Evolutionary conservation across 1,140 invertebrate genomes (phyloP), one percentile per base, ranked within the genome.

Genomic region (Sycophaga agraensis): DNA sequence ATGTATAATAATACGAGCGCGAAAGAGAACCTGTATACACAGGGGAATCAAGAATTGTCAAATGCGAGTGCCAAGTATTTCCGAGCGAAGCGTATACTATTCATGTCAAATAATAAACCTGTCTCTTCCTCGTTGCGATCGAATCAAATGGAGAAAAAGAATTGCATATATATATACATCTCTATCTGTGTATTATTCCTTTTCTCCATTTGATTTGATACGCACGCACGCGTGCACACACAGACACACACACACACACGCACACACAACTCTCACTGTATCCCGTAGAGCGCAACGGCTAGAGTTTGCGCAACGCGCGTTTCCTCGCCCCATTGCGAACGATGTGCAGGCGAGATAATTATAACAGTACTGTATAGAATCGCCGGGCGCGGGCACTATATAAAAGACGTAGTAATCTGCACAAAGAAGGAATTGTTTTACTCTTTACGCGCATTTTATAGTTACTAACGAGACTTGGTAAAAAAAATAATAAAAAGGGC

Each of bases 401-500:
- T n/a, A 35, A 46, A 2, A 24, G 3, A 35, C 26, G 28, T 54
- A 54, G 40, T 45, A 31, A 60, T 45, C 26, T 62, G 34, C 59
- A 62, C 51, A 55, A 62, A 39, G 24, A 62, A 62, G 51, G 51
- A 62, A 61, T 55, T 61, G 51, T 46, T 60, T 45, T 35, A 54
- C 17, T 54, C 40, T 53, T 53, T 54, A 54, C 28, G 34, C 40
- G 26, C 54, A 46, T 35, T 53, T 60, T 60, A 54, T 24, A 53
- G 42, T 60, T 46, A 39, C 22, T 46, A 42, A 40, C 11, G 37
- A 40, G 21, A n/a, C n/a, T n/a, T n/a, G n/a, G 17, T 24, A 53
- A 35, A 54, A 43, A 51, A 17, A n/a, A 58, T 2, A 53, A 53
- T 39, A 54, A 42, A 14, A 17, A 1, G n/a, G n/a, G n/a, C n/a